Evolutionary conservation across 2,113 vertebrate species (phyloP).

Genomic region (Melanotaenia duboulayi): DNA sequence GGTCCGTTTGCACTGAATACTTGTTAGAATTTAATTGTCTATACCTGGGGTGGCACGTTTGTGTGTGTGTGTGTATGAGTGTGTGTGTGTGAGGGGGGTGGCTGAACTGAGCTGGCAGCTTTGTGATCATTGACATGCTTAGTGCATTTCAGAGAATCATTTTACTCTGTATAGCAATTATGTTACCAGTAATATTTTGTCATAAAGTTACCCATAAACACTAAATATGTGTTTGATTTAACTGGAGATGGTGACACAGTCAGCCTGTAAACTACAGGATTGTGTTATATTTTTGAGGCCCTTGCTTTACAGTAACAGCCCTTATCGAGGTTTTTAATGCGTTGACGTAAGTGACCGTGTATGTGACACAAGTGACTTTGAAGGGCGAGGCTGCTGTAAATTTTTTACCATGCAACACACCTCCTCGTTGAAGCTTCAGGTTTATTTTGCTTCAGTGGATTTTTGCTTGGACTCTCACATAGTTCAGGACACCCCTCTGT

Average conservation of each 20-base stretch:
- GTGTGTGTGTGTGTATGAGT: too few species aligned
- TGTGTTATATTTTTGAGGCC: not conserved
- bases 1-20: too few species aligned
- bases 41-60: too few species aligned
- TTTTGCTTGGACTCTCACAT: slow-evolving; percentile 7
- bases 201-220: not conserved
- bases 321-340: slow-evolving; percentile 17
- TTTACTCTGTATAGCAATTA: not conserved
- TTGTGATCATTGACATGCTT: slow-evolving; percentile 4
- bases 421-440: not conserved
- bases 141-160: slow-evolving; percentile 8
- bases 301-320: not conserved
- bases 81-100: too few species aligned
- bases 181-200: not conserved
- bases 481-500: not conserved
- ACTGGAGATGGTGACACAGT: not conserved
- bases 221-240: not conserved
- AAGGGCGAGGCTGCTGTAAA: slow-evolving; percentile 28
- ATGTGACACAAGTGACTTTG: slow-evolving; percentile 27
- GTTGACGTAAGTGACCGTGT: slow-evolving; percentile 9
- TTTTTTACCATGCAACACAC: slow-evolving; percentile 25
- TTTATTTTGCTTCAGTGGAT: slow-evolving; percentile 7
- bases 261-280: not conserved
- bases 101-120: not conserved
- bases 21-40: too few species aligned